Evolutionary conservation across 2,113 vertebrate species (phyloP), one percentile per base, ranked within the genome.

Genomic region (Donacobius atricapilla): DNA sequence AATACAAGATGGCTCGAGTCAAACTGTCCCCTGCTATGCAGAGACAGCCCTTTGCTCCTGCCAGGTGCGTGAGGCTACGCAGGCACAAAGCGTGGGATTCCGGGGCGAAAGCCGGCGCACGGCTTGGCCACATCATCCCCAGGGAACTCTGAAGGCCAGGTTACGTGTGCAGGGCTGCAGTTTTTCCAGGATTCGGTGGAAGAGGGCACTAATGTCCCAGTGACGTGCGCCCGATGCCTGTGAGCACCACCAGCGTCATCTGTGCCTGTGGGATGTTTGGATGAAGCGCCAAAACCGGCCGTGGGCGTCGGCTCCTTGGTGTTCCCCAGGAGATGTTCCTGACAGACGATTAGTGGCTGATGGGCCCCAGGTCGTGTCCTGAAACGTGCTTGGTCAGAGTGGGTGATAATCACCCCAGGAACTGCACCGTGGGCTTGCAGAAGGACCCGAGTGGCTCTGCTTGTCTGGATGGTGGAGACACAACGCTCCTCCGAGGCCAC

Each of bases 201-300:
- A 86, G 82, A 53, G 53, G 39, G 45, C 27, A 3, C 10, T 30
- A 1, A 7, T 3, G 7, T 35, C 7, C 1, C 33, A 25, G 48
- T 47, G 30, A 40, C 0, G 0, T 3, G 9, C 75, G 54, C 48
- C 6, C 0, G 3, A 12, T 87, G 57, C 13, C 66, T 76, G 10
- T 0, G 1, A 71, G 33, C 0, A 1, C 35, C 0, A 2, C 76
- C 60, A 23, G 31, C 6, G 45, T 48, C 2, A 1, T 51, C 33
- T 40, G 61, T 45, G 60, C 30, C 44, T 51, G 9, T 16, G 47
- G 76, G 51, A 11, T 4, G 1, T 71, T 25, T 56, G 65, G 35
- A 72, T n/a, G 69, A 23, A 33, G 69, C 27, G 44, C 28, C 3
- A 2, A 18, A 40, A 42, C n/a, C 68, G 58, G 12, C 4, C 0